Evolutionary conservation across 2,888 invertebrate genomes (phyloP).

Genomic region (Cylloceria caligata): DNA sequence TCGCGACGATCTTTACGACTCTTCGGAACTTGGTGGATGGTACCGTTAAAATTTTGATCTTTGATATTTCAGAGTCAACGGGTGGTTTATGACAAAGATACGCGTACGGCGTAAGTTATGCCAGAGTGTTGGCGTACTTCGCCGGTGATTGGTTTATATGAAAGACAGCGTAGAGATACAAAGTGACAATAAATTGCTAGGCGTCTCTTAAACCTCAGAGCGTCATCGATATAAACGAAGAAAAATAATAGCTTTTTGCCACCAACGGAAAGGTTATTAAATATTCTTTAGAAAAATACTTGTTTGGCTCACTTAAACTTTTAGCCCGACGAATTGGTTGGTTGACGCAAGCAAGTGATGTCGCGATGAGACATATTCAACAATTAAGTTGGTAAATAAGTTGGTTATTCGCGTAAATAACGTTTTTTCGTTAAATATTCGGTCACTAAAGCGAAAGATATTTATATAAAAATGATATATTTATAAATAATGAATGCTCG

Average conservation of each 20-base stretch:
- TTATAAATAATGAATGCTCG: too few relatives aligned
- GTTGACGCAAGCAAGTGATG: too few relatives aligned
- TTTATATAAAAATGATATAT: too few relatives aligned
- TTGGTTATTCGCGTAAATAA: too few relatives aligned
- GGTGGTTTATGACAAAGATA: background rate
- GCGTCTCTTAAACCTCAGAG: background rate
- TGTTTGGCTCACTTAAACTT: background rate
- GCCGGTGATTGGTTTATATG: too few relatives aligned
- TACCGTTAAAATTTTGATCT: conserved; percentile 34
- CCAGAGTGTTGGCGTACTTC: too few relatives aligned
- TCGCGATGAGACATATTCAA: too few relatives aligned
- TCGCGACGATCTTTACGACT: conserved; percentile 14
- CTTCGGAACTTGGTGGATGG: background rate
- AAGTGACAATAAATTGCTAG: background rate
- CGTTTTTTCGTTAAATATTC: too few relatives aligned
- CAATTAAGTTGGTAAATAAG: too few relatives aligned
- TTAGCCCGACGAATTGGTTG: too few relatives aligned
- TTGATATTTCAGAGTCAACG: conserved; percentile 2
- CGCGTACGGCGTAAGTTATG: background rate
- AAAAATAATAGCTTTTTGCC: background rate
- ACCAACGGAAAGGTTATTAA: background rate
- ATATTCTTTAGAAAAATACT: background rate
- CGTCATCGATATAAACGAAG: background rate
- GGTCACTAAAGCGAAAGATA: too few relatives aligned
- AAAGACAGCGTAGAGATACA: too few relatives aligned